Base-by-base conservation (phyloP, 2,113 vertebrate species). In the Protomyctophum bolini region DNA sequence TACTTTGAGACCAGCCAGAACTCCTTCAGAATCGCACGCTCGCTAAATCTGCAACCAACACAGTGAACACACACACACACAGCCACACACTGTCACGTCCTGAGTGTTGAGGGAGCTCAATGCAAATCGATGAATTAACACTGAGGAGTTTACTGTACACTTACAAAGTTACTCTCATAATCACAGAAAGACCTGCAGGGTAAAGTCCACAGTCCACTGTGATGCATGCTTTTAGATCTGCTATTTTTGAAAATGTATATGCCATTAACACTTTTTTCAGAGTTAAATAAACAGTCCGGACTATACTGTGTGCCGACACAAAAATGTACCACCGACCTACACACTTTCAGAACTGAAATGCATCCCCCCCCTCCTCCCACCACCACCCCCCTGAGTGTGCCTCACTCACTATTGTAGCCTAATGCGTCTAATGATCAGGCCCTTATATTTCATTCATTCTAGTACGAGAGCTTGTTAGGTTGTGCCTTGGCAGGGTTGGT, bases 371-470 rank as follows among this genome's bases (percentile, higher is more conserved):
- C 33, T 6, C 33, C 33, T 41, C 33, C 33, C 5, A 41, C 33
- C 33, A 41, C 33, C 33, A 41, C 33, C 33, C 33, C 76, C 79
- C 56, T 29, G 59, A 77, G 50, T 66, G 76, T 63, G 81, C 86
- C 88, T 84, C 70, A 3, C 76, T 77, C 75, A 70, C 71, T 73
- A 81, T 74, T 83, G 87, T 72, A 57, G 79, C 73, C 73, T 72
- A 76, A 82, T 79, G 79, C 76, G 82, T 89, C 83, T 89, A 89
- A 90, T 87, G 84, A 91, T 83, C 77, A n/a, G 80, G 72, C 82
- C 84, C 76, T 41, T 41, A 41, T 86, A 82, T 84, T 86, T 67
- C 80, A 67, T 73, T 88, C 55, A 67, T 73, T 88, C 55, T 74
- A 74, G 72, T 77, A 59, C 61, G 33, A 68, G 81, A 71, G 80